Evolutionary conservation across 2,888 invertebrate genomes (phyloP).

Genomic region (Ophion ventricosus): DNA sequence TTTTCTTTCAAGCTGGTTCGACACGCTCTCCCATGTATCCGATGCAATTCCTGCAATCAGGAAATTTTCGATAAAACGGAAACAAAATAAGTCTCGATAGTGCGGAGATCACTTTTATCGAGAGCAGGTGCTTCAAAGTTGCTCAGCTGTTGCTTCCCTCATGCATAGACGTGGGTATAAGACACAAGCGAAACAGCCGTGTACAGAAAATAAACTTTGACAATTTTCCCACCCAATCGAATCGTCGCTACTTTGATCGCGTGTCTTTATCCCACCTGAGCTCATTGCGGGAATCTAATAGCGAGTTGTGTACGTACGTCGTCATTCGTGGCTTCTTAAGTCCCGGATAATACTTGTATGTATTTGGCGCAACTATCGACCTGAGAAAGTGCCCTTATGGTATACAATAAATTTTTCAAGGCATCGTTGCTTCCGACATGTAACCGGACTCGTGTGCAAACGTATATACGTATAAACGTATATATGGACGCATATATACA

Average conservation of each 20-base stretch:
- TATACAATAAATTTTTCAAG: slow-evolving; percentile 60
- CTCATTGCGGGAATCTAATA: background rate
- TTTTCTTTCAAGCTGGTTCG: slow-evolving; percentile 6
- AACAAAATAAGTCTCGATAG: background rate
- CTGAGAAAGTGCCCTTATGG: slow-evolving; percentile 47
- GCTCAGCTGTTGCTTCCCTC: slow-evolving; percentile 80
- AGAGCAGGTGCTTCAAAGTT: slow-evolving; percentile 79
- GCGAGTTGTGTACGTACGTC: background rate
- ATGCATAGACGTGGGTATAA: slow-evolving; percentile 1
- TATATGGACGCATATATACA: background rate
- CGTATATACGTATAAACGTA: background rate
- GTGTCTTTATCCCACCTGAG: background rate
- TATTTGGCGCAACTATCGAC: slow-evolving; percentile 55
- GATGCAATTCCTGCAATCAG: background rate
- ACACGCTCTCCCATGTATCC: background rate
- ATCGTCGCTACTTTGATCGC: background rate
- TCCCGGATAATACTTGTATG: slow-evolving; percentile 39
- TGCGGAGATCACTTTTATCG: slow-evolving; percentile 66
- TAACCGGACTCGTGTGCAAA: slow-evolving; percentile 10
- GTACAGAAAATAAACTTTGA: background rate
- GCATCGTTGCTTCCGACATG: slow-evolving; percentile 31
- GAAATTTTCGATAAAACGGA: background rate
- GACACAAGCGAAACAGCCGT: background rate
- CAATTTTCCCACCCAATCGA: background rate
- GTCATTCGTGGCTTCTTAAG: slow-evolving; percentile 30